Base-by-base conservation (phyloP, 1,140 invertebrate species). In the Hyposmocoma kahamanoa region DNA sequence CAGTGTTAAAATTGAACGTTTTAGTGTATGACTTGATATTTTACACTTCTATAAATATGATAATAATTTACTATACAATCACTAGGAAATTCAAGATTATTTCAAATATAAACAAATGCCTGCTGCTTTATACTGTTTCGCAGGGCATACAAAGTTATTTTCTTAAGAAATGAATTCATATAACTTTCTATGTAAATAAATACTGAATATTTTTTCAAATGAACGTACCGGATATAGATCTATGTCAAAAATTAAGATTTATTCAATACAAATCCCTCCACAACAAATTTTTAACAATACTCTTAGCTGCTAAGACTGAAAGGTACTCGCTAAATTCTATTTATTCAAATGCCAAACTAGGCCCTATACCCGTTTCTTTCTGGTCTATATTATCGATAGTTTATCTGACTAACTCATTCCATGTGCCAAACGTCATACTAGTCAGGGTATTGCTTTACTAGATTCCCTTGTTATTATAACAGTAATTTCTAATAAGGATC, bases 301-400 rank as follows among this genome's bases (percentile, higher is more conserved):
- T 79, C 62, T 70, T 81, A 80, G 78, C 71, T 64, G 67, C 71
- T 80, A 84, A 82, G 78, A 84, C 75, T 81, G 77, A 81, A 75
- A 58, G 62, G 62, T 74, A 64, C 52, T 63, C 47, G 51, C 56
- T 53, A 72, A 72, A 71, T 50, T 66, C 56, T 61, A 28, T 17
- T 13, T n/a, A 36, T 2, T 36, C 15, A 17, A 36, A 8, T 36
- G 10, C 10, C 32, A 17, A 36, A 2, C 15, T 36, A 36, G 32
- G 15, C 18, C 32, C 32, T 36, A 36, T 36, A 17, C 22, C 19
- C 22, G 5, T 18, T 18, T 8, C 15, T 39, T 41, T 21, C 19
- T 41, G 19, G 38, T 41, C 11, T 11, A 9, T 9, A 22, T 1
- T 9, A 13, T 38, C 13, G 18, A 17, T 17, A n/a, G n/a, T n/a